Evolutionary conservation across 1,140 invertebrate genomes (phyloP).

Genomic region (Euura lappo): DNA sequence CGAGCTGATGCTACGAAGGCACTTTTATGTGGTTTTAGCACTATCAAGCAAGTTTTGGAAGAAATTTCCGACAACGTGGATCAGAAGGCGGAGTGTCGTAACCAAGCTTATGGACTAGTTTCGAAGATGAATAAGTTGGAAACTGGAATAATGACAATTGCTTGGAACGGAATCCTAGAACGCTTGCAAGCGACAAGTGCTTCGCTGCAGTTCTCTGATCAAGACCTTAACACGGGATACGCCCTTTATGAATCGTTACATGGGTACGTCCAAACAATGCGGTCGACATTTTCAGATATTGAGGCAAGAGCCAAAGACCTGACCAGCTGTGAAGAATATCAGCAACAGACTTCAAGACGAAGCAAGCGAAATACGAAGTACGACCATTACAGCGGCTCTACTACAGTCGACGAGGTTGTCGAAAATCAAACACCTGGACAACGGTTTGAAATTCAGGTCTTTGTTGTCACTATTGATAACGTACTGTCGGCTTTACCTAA

Average conservation of each 20-base stretch:
- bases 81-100: constrained; percentile 19
- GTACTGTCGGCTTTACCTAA: constrained; percentile 30
- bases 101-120: too few relatives aligned
- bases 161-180: constrained; percentile 22
- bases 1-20: constrained; percentile 26
- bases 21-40: constrained; percentile 13
- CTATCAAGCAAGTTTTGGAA: constrained; percentile 21
- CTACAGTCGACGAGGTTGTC: constrained; percentile 21
- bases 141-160: constrained; percentile 24
- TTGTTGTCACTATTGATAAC: constrained; percentile 32
- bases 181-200: constrained; percentile 21
- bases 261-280: constrained; percentile 27
- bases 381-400: constrained; percentile 20
- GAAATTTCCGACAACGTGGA: constrained; percentile 19
- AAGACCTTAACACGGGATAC: constrained; percentile 7
- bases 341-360: constrained; percentile 24
- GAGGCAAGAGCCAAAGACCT: constrained; percentile 25
- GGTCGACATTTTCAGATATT: constrained; percentile 28
- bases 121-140: constrained; percentile 23
- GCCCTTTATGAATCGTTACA: constrained; percentile 31
- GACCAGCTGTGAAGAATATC: constrained; percentile 23
- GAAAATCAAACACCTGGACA: constrained; percentile 30
- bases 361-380: constrained; percentile 19
- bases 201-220: constrained; percentile 22
- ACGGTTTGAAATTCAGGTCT: constrained; percentile 27